Evolutionary conservation across 2,113 vertebrate genomes (phyloP).

Genomic region (Mustelus asterias): DNA sequence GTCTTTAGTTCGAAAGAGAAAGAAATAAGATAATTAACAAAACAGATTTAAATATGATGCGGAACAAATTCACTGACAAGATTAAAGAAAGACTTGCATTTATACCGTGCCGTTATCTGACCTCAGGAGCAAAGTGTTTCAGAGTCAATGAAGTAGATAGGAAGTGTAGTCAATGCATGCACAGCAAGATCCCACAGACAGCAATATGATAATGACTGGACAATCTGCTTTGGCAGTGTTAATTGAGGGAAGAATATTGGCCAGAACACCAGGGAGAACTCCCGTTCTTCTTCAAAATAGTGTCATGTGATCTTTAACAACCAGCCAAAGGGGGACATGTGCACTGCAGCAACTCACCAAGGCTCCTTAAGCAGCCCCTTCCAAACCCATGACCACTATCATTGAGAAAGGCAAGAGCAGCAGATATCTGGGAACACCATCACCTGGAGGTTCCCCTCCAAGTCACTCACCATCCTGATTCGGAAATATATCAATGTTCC

Average conservation of each 20-base stretch:
- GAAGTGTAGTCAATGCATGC: neutral
- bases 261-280: neutral
- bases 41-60: neutral
- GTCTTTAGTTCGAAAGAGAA: slow-evolving; percentile 47
- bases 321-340: neutral
- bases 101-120: neutral
- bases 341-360: no score
- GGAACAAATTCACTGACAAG: neutral
- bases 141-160: neutral
- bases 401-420: no score
- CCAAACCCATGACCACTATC: no score
- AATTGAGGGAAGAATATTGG: neutral
- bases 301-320: neutral
- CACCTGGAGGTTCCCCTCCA: no score
- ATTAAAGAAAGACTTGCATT: neutral
- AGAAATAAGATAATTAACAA: slow-evolving; percentile 42
- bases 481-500: no score
- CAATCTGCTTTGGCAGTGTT: neutral
- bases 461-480: no score
- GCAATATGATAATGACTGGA: neutral
- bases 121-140: neutral
- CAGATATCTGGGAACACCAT: no score
- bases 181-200: neutral
- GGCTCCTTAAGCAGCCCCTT: no score
- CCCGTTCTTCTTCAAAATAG: neutral